Evolutionary conservation across 2,888 invertebrate genomes (phyloP).

Genomic region (Dicroscelio sp.): DNA sequence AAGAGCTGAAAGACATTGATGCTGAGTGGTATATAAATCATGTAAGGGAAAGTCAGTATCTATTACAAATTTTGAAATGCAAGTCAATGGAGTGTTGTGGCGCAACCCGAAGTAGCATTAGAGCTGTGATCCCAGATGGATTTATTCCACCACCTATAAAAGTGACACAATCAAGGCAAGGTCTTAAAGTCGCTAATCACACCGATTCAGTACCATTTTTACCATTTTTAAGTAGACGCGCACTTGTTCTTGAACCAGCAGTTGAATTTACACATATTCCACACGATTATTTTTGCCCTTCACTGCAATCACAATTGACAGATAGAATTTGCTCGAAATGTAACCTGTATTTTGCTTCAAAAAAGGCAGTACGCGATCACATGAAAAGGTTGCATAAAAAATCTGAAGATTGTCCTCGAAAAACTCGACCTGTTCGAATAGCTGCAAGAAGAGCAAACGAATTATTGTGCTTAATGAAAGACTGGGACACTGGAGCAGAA

Average conservation of each 20-base stretch:
- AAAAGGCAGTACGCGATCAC: slow-evolving; percentile 11
- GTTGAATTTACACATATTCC: no score
- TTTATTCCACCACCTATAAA: no score
- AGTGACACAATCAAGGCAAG: no score
- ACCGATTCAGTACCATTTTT: no score
- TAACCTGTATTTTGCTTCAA: slow-evolving; percentile 46
- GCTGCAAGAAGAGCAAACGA: not conserved
- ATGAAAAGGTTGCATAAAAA: slow-evolving; percentile 16
- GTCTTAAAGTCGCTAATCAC: no score
- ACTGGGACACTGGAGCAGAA: slow-evolving; percentile 24
- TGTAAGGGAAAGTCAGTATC: slow-evolving; percentile 84
- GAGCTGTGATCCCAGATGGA: no score
- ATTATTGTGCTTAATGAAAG: slow-evolving; percentile 11
- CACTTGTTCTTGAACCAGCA: no score
- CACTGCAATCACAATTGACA: slow-evolving; percentile 14
- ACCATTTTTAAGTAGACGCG: no score
- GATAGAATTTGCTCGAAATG: slow-evolving; percentile 26
- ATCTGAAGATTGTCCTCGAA: not conserved
- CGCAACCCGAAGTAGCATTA: slow-evolving; percentile 22
- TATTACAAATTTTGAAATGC: slow-evolving; percentile 57
- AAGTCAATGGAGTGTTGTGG: slow-evolving; percentile 15
- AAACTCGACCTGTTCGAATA: not conserved
- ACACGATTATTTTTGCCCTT: slow-evolving; percentile 50
- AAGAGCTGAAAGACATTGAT: slow-evolving; percentile 36
- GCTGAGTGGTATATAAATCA: slow-evolving; percentile 80